These are phyloP conservation scores for Ruditapes philippinarum DNA, from an alignment of 1,140 invertebrate species.

Conservation along the genomic window DNA sequence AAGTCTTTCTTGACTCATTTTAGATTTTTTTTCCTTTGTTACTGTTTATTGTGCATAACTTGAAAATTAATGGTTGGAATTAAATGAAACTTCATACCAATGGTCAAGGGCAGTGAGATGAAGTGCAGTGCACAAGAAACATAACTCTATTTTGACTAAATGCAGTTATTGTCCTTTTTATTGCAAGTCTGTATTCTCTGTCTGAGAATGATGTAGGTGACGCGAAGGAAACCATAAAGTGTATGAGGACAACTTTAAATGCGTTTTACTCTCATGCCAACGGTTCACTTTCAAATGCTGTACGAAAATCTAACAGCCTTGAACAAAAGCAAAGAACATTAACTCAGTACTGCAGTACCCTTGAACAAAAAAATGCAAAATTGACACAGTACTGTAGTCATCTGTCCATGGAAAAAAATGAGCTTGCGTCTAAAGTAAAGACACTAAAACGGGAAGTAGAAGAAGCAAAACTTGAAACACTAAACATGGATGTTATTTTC, in stretches of 20 bases:
- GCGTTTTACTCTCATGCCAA: slow-evolving; percentile 40
- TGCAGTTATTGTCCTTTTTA: too few relatives aligned
- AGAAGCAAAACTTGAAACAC: slow-evolving; percentile 14
- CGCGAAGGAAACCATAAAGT: slow-evolving; percentile 37
- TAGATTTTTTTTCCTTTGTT: too few relatives aligned
- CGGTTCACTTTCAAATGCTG: slow-evolving; percentile 38
- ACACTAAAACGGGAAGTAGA: slow-evolving; percentile 40
- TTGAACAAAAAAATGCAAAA: slow-evolving; percentile 38
- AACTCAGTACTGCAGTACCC: slow-evolving; percentile 32
- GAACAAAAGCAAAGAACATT: slow-evolving; percentile 41
- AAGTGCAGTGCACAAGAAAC: too few relatives aligned
- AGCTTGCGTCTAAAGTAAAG: slow-evolving; percentile 40
- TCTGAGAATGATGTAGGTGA: slow-evolving; percentile 40
- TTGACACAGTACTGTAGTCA: slow-evolving; percentile 40
- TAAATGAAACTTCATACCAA: too few relatives aligned
- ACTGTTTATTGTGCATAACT: too few relatives aligned
- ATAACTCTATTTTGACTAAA: too few relatives aligned
- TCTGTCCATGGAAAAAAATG: slow-evolving; percentile 37
- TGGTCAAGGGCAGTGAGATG: too few relatives aligned
- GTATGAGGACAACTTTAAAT: slow-evolving; percentile 37
- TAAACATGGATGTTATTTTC: slow-evolving; percentile 39
- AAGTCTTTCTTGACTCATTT: too few relatives aligned
- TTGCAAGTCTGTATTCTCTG: slow-evolving; percentile 40
- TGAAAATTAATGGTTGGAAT: too few relatives aligned
- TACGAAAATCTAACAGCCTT: slow-evolving; percentile 38